phyloP scores from a whole-genome alignment of 92 coral and sea anemone genomes.

The Galaxea fascicularis region DNA sequence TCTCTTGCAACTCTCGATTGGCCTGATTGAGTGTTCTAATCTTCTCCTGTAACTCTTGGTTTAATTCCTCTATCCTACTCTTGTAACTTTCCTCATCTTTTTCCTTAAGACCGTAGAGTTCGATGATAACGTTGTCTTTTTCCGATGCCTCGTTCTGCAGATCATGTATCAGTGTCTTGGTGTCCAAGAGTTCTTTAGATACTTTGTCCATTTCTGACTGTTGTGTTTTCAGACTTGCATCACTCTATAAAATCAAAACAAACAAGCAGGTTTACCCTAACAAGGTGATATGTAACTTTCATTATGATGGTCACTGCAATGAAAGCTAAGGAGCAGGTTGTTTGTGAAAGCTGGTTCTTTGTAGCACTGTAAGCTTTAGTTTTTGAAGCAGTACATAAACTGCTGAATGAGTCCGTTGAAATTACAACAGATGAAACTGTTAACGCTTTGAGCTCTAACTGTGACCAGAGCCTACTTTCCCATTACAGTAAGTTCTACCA shows the following conservation, averaged over 20 bases:
- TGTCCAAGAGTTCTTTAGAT: slow-evolving; percentile 76
- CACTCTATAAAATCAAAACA: slow-evolving; percentile 69
- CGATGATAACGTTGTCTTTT: slow-evolving; percentile 71
- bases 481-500: no score
- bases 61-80: slow-evolving; percentile 21
- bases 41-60: slow-evolving; percentile 66
- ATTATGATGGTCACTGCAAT: no score
- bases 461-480: no score
- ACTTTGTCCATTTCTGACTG: slow-evolving; percentile 94
- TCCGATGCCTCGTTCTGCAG: slow-evolving; percentile 75
- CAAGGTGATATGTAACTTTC: no score
- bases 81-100: slow-evolving; percentile 60
- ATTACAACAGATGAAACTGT: no score
- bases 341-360: no score
- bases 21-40: slow-evolving; percentile 23
- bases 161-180: slow-evolving; percentile 78
- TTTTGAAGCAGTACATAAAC: no score
- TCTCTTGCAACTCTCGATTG: slow-evolving; percentile 29
- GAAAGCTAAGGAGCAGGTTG: no score
- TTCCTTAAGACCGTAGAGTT: slow-evolving; percentile 56
- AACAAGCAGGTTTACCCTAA: background rate
- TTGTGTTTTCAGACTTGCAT: slow-evolving; percentile 83
- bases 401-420: no score
- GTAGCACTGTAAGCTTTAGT: no score
- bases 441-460: no score